Evolutionary conservation across 2,888 invertebrate genomes (phyloP).

Genomic region (Unio delphinus): DNA sequence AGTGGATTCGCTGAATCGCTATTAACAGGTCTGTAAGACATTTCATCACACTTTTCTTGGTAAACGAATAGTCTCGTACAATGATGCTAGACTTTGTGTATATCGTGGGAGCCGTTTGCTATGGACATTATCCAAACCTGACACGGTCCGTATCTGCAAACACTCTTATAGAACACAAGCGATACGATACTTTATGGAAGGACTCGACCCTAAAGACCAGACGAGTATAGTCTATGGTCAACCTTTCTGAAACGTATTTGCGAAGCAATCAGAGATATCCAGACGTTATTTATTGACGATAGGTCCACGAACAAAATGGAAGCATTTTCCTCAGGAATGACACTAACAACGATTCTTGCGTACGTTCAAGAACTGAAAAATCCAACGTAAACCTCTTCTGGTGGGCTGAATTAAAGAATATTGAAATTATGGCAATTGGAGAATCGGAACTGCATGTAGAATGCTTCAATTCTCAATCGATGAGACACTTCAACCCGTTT

Average conservation of each 20-base stretch:
- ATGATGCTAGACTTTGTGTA: slow-evolving; percentile 12
- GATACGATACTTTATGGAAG: slow-evolving; percentile 11
- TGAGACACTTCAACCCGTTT: too few species aligned
- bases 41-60: too few species aligned
- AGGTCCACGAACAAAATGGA: slow-evolving; percentile 7
- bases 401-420: slow-evolving; percentile 3
- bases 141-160: slow-evolving; percentile 5
- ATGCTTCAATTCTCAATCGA: neutral
- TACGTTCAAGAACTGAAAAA: slow-evolving; percentile 8
- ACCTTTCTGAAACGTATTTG: slow-evolving; percentile 13
- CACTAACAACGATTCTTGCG: slow-evolving; percentile 10
- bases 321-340: slow-evolving; percentile 7
- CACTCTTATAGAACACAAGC: slow-evolving; percentile 13
- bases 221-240: neutral
- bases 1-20: too few species aligned
- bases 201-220: slow-evolving; percentile 8
- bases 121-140: slow-evolving; percentile 13
- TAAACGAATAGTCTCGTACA: neutral
- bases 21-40: too few species aligned
- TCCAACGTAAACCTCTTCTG: slow-evolving; percentile 12
- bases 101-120: slow-evolving; percentile 16
- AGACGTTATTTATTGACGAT: slow-evolving; percentile 7
- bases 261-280: slow-evolving; percentile 12
- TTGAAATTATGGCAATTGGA: slow-evolving; percentile 12
- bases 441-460: slow-evolving; percentile 13